Conservation (phyloP, 2,888 invertebrate genomes). For the Phortica magna region DNA sequence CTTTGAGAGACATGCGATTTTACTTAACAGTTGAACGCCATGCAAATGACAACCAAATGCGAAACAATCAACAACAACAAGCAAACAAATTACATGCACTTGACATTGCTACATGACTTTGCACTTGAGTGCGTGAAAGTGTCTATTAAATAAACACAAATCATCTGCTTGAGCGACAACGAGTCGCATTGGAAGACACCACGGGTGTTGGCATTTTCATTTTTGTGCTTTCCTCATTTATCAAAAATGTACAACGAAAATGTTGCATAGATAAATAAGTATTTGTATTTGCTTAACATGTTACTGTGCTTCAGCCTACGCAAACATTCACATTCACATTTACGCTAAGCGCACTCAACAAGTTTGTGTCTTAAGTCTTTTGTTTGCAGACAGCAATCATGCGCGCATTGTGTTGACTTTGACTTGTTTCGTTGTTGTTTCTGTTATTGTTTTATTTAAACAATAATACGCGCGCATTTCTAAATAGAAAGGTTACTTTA, state of each 20-base stretch:
- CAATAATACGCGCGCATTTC: neutral
- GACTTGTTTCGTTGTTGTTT: conserved; percentile 37
- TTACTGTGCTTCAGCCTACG: neutral
- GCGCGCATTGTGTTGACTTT: conserved; percentile 9
- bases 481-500: conserved; percentile 20
- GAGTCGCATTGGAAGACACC: neutral
- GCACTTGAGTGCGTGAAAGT: conserved; percentile 49
- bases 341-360: neutral
- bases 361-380: conserved; percentile 47
- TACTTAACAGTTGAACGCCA: neutral
- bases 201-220: conserved; percentile 2
- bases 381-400: conserved; percentile 28
- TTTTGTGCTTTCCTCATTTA: neutral
- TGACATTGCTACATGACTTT: conserved; percentile 56
- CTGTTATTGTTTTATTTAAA: conserved; percentile 44
- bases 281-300: neutral
- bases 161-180: neutral
- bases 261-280: conserved; percentile 5
- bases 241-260: neutral
- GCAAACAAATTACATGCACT: conserved; percentile 41
- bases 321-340: conserved; percentile 2
- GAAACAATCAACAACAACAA: neutral
- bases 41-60: neutral
- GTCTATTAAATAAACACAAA: neutral
- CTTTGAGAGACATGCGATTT: neutral